A percentile compares a stretch with the other conserved stretches of the same genome.
Evolutionary conservation across 2,797 vertebrate species (phyloP).

Genomic region (Xiphorhynchus erythropygius): DNA sequence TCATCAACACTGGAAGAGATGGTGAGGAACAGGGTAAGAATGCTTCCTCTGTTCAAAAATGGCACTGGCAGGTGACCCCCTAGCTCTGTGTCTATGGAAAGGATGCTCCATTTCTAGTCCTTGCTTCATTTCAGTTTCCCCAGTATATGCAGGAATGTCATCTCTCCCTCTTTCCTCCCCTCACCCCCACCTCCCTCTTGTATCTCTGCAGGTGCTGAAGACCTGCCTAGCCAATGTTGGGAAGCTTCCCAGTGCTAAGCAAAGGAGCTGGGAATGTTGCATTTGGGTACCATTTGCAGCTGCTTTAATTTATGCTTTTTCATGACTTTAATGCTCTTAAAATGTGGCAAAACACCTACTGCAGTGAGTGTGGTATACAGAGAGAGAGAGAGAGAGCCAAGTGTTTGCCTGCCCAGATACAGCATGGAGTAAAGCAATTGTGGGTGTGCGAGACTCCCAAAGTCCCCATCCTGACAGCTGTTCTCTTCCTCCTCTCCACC

Average conservation of each 20-base stretch:
- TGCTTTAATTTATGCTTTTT: conserved; percentile 19
- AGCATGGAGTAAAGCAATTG: background rate
- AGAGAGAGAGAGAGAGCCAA: background rate
- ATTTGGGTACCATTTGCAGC: background rate
- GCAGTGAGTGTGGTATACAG: background rate
- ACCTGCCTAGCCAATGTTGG: background rate
- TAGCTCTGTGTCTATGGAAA: background rate
- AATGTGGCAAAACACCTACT: conserved; percentile 1
- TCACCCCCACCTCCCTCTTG: background rate
- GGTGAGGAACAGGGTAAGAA: background rate
- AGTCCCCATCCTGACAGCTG: background rate
- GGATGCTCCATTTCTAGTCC: background rate
- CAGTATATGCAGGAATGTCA: background rate
- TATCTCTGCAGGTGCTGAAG: background rate
- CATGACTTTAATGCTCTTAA: background rate
- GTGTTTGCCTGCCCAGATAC: background rate
- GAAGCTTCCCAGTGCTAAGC: background rate
- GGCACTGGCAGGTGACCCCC: background rate
- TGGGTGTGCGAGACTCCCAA: background rate
- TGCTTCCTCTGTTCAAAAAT: background rate
- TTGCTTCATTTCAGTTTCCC: background rate
- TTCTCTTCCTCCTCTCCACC: background rate
- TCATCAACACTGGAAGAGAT: background rate
- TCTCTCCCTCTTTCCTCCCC: background rate
- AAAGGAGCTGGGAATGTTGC: background rate